Evolutionary conservation across 2,113 vertebrate species (phyloP).

Genomic region (Sitta europaea): DNA sequence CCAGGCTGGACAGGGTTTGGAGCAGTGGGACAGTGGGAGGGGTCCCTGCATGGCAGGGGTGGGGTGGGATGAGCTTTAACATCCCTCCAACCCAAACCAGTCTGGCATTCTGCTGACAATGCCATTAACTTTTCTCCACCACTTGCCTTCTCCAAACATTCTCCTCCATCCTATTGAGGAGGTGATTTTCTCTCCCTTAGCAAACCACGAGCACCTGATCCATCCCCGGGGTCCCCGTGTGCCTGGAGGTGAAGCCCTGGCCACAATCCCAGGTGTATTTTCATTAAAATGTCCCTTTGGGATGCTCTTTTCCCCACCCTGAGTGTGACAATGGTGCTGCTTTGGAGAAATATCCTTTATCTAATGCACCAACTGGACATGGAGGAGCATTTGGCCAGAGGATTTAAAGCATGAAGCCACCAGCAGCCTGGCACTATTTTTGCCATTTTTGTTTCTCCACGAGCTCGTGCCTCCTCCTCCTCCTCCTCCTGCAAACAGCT

Average conservation of each 20-base stretch:
- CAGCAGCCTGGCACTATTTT: not conserved
- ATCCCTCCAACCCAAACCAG: no score
- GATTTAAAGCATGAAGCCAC: not conserved
- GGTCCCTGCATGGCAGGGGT: not conserved
- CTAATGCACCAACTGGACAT: accelerated
- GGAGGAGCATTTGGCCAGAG: not conserved
- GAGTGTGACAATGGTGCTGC: not conserved
- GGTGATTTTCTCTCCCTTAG: not conserved
- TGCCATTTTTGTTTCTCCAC: not conserved
- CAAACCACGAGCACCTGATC: not conserved
- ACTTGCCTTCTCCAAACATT: not conserved
- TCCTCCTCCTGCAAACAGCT: not conserved
- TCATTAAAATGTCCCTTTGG: not conserved
- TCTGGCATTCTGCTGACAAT: not conserved
- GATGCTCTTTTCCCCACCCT: not conserved
- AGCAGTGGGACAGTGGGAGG: not conserved
- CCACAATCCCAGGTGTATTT: not conserved
- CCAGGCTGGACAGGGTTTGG: not conserved
- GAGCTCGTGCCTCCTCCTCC: not conserved
- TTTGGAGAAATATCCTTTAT: not conserved
- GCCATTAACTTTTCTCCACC: not conserved
- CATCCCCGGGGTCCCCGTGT: accelerated
- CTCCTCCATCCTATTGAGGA: accelerated
- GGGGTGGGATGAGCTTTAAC: not conserved
- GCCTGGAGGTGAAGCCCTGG: not conserved